These are phyloP conservation scores for Grantiella picta DNA, from an alignment of 2,113 vertebrate species.

Conservation along the genomic window DNA sequence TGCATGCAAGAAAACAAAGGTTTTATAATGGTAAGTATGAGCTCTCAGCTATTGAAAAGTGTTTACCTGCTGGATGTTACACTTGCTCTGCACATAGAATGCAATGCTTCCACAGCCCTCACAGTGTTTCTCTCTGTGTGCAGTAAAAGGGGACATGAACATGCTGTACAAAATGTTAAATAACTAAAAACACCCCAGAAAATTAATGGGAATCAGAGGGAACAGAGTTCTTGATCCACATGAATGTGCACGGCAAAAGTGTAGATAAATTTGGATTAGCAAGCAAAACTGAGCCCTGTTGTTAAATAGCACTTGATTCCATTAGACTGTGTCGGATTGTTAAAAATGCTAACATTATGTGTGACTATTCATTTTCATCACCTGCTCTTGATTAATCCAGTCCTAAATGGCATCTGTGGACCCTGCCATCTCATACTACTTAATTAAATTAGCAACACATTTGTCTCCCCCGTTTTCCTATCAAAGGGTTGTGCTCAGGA, in stretches of 20 bases:
- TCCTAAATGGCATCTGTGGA: conserved; percentile 75
- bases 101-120: not conserved
- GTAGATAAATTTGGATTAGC: conserved; percentile 64
- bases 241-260: conserved; percentile 35
- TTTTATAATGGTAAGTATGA: not conserved
- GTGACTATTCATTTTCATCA: conserved; percentile 78
- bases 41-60: not conserved
- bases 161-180: conserved; percentile 23
- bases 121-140: not conserved
- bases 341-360: conserved; percentile 75
- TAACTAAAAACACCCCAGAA: conserved; percentile 45
- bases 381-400: conserved; percentile 79
- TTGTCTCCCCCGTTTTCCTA: conserved; percentile 81
- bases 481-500: conserved; percentile 79
- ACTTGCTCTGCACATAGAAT: not conserved
- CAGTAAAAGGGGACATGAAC: not conserved
- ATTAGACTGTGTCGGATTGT: conserved; percentile 74
- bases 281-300: conserved; percentile 62
- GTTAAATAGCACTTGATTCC: conserved; percentile 68
- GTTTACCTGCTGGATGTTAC: not conserved
- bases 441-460: conserved; percentile 87
- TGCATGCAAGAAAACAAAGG: not conserved
- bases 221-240: conserved; percentile 49
- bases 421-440: conserved; percentile 76
- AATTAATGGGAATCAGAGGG: conserved; percentile 37